Evolutionary conservation across 2,797 vertebrate species (phyloP).

Genomic region (Phoeniculus purpureus): DNA sequence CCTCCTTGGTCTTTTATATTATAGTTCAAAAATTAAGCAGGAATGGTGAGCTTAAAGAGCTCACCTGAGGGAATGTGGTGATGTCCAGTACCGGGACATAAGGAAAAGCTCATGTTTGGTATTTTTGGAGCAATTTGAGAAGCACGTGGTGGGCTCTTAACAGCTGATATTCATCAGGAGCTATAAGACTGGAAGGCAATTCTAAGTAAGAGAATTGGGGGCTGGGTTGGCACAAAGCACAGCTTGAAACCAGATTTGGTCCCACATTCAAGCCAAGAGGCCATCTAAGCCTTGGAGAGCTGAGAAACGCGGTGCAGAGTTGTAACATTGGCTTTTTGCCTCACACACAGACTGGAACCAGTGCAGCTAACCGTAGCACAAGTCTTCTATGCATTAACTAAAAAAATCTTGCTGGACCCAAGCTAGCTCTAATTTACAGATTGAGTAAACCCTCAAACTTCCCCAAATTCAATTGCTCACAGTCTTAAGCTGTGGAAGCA

Average conservation of each 20-base stretch:
- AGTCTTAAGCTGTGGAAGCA: background rate
- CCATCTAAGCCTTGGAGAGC: background rate
- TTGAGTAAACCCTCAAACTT: background rate
- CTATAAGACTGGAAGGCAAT: background rate
- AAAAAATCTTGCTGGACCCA: background rate
- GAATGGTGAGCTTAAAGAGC: background rate
- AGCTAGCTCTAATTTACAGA: background rate
- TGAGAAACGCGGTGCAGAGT: fast-evolving
- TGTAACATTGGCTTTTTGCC: background rate
- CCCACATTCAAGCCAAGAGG: background rate
- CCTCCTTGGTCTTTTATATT: background rate
- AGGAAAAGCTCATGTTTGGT: background rate
- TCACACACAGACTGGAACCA: background rate
- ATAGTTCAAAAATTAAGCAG: background rate
- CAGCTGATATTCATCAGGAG: background rate
- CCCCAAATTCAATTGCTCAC: background rate
- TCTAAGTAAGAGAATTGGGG: background rate
- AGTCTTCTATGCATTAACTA: background rate
- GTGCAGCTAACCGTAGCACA: background rate
- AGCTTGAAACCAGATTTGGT: background rate
- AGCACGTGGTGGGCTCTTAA: background rate
- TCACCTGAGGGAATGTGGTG: background rate
- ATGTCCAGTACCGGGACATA: background rate
- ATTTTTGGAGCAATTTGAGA: background rate
- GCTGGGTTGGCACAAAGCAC: background rate